A percentile compares a stretch with the other conserved stretches of the same genome.
Conservation (phyloP, 2,113 vertebrate genomes). For the Indicator indicator region DNA sequence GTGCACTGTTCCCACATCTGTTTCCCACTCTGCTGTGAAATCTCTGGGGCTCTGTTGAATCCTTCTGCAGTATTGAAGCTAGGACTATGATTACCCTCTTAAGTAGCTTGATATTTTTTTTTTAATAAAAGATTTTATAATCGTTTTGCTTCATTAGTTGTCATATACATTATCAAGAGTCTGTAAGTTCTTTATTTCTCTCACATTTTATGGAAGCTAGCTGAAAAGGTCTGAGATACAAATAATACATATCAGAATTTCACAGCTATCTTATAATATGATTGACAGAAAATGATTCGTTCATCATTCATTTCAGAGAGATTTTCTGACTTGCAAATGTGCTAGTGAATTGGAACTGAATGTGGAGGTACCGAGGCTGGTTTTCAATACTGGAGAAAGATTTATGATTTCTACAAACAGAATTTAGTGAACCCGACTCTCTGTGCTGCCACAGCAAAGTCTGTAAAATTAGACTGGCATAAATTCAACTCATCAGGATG, state of each 20-base stretch:
- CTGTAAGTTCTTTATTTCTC: neutral
- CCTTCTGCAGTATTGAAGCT: neutral
- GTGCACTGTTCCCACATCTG: neutral
- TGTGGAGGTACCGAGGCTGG: neutral
- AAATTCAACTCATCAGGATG: neutral
- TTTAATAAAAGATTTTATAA: neutral
- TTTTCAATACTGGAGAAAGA: constrained; percentile 2
- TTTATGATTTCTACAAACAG: constrained; percentile 23
- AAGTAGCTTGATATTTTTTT: neutral
- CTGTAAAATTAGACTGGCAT: neutral
- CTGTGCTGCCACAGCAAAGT: neutral
- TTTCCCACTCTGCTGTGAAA: neutral
- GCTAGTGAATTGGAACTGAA: constrained; percentile 8
- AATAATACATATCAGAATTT: neutral
- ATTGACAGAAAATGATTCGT: constrained; percentile 60
- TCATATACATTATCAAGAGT: neutral
- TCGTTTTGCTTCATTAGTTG: neutral
- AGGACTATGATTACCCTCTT: neutral
- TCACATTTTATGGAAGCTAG: neutral
- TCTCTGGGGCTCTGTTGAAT: neutral
- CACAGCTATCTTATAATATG: constrained; percentile 27
- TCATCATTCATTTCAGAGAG: constrained; percentile 31
- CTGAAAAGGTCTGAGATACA: neutral
- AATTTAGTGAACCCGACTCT: neutral
- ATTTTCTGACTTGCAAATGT: constrained; percentile 52